Conservation (phyloP, 2,888 invertebrate genomes). For the Cephus nigrinus region DNA sequence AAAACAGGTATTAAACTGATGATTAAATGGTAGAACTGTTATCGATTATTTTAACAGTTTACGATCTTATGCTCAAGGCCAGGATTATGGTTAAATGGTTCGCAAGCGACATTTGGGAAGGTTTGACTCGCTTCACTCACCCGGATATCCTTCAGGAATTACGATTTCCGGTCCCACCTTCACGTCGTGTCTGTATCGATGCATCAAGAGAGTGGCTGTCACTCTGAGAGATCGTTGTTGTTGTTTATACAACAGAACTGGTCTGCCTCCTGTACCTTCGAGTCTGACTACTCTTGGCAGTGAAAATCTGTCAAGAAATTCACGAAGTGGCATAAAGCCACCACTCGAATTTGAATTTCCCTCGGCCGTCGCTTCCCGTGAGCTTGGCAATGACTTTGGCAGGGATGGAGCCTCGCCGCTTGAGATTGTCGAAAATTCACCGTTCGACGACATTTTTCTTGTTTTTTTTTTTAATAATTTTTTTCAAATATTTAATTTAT, state of each 20-base stretch:
- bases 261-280: conserved; percentile 64
- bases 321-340: conserved; percentile 59
- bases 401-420: conserved; percentile 59
- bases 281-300: conserved; percentile 65
- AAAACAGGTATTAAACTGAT: neutral
- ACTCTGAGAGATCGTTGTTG: conserved; percentile 57
- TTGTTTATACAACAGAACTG: conserved; percentile 60
- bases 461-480: neutral
- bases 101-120: neutral
- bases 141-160: conserved; percentile 68
- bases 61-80: neutral
- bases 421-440: conserved; percentile 62
- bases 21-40: neutral
- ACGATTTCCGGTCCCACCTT: conserved; percentile 68
- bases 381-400: conserved; percentile 59
- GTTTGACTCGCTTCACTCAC: conserved; percentile 45
- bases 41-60: neutral
- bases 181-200: conserved; percentile 67
- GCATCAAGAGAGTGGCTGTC: conserved; percentile 64
- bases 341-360: conserved; percentile 55
- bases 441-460: conserved; percentile 56
- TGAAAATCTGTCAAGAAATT: conserved; percentile 65
- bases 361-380: conserved; percentile 60
- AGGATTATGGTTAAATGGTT: neutral
- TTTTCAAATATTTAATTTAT: neutral